Evolutionary conservation across 1,140 invertebrate genomes (phyloP), one percentile per base, ranked within the genome.

Genomic region (Heliothis virescens): DNA sequence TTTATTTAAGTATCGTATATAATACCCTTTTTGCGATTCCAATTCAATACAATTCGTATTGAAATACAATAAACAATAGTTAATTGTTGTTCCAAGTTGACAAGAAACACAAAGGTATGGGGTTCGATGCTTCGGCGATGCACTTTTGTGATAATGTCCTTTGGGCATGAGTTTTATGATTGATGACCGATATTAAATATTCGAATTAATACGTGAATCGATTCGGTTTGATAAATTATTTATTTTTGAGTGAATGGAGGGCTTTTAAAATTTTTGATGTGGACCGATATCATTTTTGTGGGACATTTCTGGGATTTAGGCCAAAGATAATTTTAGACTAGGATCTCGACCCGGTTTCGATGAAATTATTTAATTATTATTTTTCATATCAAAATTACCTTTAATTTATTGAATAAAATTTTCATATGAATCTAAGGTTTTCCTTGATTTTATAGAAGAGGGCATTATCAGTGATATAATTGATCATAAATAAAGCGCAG

Each of bases 141-240:
- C 82, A 79, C 82, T 86, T 72, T 72, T 80, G 69, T 69, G 91
- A 92, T 92, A 92, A 85, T 85, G 89, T 91, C 92, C 47, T 65
- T 63, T 60, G 73, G 77, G 86, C 85, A 88, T 79, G 85, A 83
- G 80, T 67, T 59, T 91, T 92, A 92, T 92, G 91, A 92, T 92
- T 91, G 89, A 92, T 89, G 89, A 79, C 77, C 87, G 83, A 86
- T 86, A 88, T 85, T 79, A 81, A 80, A 69, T 81, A 85, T 87
- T 84, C 83, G 88, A 91, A 89, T 92, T 88, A 90, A 91, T 89
- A 90, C 87, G 84, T 90, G 88, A 88, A 89, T 89, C 87, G 87
- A 89, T 85, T 86, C 75, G 41, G 79, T 79, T 74, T 74, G 79
- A 88, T 90, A 85, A 90, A 91, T 89, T 87, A 88, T 91, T 88